phyloP scores from a whole-genome alignment of 53 echinoderm and acorn worm species.

The Patiria pectinifera region DNA sequence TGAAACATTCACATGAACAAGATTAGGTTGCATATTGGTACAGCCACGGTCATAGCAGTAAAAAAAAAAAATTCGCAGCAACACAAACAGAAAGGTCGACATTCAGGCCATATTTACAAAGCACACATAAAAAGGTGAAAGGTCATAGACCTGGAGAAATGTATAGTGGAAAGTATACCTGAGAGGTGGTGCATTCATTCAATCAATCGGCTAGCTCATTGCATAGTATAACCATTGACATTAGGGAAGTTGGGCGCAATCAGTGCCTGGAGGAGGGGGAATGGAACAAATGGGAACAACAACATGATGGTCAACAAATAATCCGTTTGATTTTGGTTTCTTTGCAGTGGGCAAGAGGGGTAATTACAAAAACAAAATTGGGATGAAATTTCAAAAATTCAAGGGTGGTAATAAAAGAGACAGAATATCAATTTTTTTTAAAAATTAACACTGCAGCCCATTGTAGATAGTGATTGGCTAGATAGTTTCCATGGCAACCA shows the following conservation, averaged over 20 bases:
- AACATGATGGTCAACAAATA: conserved; percentile 48
- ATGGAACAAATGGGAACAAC: conserved; percentile 52
- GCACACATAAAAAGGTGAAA: conserved; percentile 9
- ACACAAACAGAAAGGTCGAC: conserved; percentile 1
- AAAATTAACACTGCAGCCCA: not conserved
- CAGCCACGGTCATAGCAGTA: conserved; percentile 32
- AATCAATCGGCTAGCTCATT: conserved; percentile 62
- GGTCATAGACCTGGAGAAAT: conserved; percentile 9
- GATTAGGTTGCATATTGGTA: not conserved
- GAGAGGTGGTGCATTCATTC: conserved; percentile 67
- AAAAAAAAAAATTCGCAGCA: not conserved
- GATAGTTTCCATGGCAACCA: conserved; percentile 25
- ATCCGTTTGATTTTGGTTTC: not conserved
- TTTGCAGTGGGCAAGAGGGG: not conserved
- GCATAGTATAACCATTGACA: conserved; percentile 68
- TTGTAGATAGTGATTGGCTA: not conserved
- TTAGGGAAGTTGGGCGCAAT: conserved; percentile 61
- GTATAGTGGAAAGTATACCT: conserved; percentile 61
- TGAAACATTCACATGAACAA: not conserved
- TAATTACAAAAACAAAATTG: not conserved
- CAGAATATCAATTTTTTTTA: not conserved
- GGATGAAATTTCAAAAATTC: not conserved
- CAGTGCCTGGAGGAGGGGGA: conserved; percentile 49
- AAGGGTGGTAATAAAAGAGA: conserved; percentile 13
- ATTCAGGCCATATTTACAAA: not conserved